Evolutionary conservation across 2,888 invertebrate genomes (phyloP).

Genomic region (Dasysyrphus tricinctus): DNA sequence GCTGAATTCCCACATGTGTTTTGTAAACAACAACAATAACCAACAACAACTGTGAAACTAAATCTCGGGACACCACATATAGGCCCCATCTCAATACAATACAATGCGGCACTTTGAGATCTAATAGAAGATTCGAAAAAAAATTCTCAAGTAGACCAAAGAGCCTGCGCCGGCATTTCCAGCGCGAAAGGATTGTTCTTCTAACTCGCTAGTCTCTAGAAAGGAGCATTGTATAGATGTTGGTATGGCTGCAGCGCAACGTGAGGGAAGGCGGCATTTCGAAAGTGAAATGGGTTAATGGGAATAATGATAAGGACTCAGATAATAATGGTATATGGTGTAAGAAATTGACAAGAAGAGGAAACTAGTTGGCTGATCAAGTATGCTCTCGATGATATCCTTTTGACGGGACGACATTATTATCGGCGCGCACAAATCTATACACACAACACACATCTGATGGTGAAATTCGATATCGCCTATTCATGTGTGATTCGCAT

Average conservation of each 20-base stretch:
- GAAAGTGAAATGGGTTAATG: slow-evolving; percentile 75
- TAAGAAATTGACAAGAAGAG: slow-evolving; percentile 75
- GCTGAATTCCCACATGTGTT: slow-evolving; percentile 10
- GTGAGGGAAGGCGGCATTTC: slow-evolving; percentile 66
- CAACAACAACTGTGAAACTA: slow-evolving; percentile 42
- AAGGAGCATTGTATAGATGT: slow-evolving; percentile 41
- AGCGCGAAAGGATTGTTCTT: slow-evolving; percentile 69
- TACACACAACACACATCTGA: slow-evolving; percentile 68
- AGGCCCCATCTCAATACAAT: slow-evolving; percentile 34
- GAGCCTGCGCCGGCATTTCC: slow-evolving; percentile 69
- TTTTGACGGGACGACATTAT: slow-evolving; percentile 49
- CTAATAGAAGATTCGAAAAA: slow-evolving; percentile 54
- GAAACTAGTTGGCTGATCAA: slow-evolving; percentile 75
- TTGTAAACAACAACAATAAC: neutral
- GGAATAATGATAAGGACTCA: slow-evolving; percentile 68
- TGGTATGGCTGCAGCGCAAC: neutral
- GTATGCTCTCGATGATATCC: slow-evolving; percentile 70
- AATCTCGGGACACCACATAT: slow-evolving; percentile 37
- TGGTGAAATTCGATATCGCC: slow-evolving; percentile 74
- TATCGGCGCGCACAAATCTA: slow-evolving; percentile 62
- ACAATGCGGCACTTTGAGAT: slow-evolving; percentile 71
- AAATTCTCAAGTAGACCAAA: slow-evolving; percentile 72
- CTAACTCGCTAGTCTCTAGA: slow-evolving; percentile 29
- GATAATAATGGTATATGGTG: slow-evolving; percentile 75
- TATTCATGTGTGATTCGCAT: slow-evolving; percentile 74